Conservation (phyloP, 2,113 vertebrate species). For the Shinisaurus crocodilurus region DNA sequence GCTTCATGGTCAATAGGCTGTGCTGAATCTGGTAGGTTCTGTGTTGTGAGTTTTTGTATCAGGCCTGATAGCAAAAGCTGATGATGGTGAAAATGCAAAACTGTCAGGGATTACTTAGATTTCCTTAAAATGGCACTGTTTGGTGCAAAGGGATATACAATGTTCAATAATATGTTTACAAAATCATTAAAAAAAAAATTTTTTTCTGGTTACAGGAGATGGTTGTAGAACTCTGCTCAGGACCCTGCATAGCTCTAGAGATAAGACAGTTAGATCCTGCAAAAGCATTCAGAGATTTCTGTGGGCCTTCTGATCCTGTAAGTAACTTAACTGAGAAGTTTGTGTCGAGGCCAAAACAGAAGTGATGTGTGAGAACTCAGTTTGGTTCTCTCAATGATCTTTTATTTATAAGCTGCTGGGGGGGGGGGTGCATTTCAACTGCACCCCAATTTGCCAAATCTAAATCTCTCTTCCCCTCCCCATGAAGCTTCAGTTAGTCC, state of each 20-base stretch:
- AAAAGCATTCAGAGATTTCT: slow-evolving; percentile 90
- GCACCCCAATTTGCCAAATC: background rate
- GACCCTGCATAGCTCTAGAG: slow-evolving; percentile 92
- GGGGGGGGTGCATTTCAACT: background rate
- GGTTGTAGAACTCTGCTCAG: slow-evolving; percentile 91
- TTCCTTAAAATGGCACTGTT: background rate
- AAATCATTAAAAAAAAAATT: background rate
- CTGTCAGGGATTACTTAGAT: background rate
- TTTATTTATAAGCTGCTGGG: background rate
- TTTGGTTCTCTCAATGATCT: background rate
- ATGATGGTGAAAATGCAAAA: background rate
- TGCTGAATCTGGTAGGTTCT: background rate
- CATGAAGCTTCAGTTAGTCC: background rate
- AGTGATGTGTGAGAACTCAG: background rate
- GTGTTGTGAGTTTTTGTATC: background rate
- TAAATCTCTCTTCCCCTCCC: background rate
- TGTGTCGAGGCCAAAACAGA: background rate
- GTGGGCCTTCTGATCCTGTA: slow-evolving; percentile 94
- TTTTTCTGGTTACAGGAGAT: slow-evolving; percentile 79
- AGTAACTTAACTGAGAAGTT: slow-evolving; percentile 73
- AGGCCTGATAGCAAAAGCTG: background rate
- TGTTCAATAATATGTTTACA: background rate
- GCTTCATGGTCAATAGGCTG: background rate
- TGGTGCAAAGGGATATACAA: background rate
- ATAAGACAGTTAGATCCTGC: slow-evolving; percentile 79